These are phyloP conservation scores for Bellardia pandia DNA, from an alignment of 2,888 invertebrate species.

Conservation along the genomic window DNA sequence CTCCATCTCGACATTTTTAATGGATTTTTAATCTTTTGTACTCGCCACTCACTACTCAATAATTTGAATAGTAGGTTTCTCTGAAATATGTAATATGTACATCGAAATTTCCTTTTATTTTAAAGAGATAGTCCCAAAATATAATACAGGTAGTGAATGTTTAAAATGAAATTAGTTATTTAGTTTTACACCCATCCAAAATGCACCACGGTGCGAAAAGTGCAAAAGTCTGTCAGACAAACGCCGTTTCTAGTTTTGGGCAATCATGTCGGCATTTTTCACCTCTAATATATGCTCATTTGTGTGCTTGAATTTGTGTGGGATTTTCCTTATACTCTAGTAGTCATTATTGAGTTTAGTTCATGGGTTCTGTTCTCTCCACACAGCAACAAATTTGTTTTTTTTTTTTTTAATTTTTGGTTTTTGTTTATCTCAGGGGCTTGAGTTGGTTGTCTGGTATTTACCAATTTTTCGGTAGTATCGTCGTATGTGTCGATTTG, in stretches of 20 bases:
- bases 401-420: too few relatives aligned
- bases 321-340: neutral
- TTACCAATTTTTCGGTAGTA: neutral
- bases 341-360: neutral
- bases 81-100: too few relatives aligned
- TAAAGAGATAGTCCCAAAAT: too few relatives aligned
- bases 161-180: too few relatives aligned
- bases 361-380: neutral
- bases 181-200: too few relatives aligned
- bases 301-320: neutral
- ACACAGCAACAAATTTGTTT: neutral
- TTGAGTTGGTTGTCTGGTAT: slow-evolving; percentile 44
- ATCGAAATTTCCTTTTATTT: too few relatives aligned
- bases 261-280: neutral
- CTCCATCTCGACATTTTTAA: too few relatives aligned
- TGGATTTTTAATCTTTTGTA: too few relatives aligned
- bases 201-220: neutral
- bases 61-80: too few relatives aligned
- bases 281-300: neutral
- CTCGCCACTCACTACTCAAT: too few relatives aligned
- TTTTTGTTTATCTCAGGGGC: slow-evolving; percentile 11
- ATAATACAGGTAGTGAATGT: too few relatives aligned
- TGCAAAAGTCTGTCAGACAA: neutral
- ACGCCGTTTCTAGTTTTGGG: neutral
- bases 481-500: neutral